Base-by-base conservation (phyloP, 1,140 invertebrate species). In the Eubasilissa regina region DNA sequence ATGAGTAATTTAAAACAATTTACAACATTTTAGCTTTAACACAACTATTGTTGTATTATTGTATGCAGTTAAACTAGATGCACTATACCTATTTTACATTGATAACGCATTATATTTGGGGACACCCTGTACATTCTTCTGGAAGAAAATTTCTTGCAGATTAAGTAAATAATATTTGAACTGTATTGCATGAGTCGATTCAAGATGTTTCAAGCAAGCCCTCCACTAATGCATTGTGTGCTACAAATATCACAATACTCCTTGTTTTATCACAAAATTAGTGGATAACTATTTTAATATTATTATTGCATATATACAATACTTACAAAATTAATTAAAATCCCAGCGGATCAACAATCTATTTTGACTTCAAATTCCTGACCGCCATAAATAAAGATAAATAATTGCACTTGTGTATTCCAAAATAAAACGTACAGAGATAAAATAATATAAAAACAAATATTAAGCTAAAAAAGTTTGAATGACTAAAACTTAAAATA, bases 221-320 rank as follows among this genome's bases (percentile, higher is more conserved):
- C 60, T 43, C 60, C 35, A 64, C 10, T 17, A 47, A 15, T 68
- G 64, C 45, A 68, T n/a, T 45, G 44, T 68, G 64, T 43, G 64
- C 64, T 68, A 68, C 64, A 68, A 47, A 68, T 68, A 68, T 68
- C 64, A 68, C 64, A 68, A 68, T 68, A 68, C 19, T 19, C 43
- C 15, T 12, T 45, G 12, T 19, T 17, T 45, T 45, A 68, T 68
- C 64, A 68, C 64, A 68, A 68, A 17, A 68, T 66, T 45, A 68
- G 64, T 47, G 15, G 44, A 35, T 68, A 68, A 68, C 64, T 68
- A 68, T 47, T 15, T 48, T 47, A 68, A 47, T 7, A 68, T 68
- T 68, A 66, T 66, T 66, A 68, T 68, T 68, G 64, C 43, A 43
- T 25, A 47, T 44, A 45, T 66, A 66, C 58, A 62, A 35, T 62